phyloP scores from a whole-genome alignment of 2,888 invertebrate genomes.

The Platycheirus rosarum region DNA sequence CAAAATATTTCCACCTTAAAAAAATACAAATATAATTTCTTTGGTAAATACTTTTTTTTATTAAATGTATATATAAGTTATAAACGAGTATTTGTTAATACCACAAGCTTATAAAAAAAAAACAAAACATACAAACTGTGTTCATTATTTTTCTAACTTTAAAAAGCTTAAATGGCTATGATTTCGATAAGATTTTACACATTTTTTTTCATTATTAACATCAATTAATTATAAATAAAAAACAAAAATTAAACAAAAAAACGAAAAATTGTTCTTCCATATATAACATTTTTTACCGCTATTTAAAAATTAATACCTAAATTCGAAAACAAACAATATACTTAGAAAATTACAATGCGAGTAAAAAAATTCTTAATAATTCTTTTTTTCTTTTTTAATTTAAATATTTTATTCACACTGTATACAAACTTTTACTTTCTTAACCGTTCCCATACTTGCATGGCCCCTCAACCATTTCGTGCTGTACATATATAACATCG shows the following conservation, averaged over 20 bases:
- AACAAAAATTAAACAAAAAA: slow-evolving; percentile 17
- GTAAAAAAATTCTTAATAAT: slow-evolving; percentile 31
- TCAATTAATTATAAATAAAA: slow-evolving; percentile 16
- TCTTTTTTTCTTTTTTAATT: slow-evolving; percentile 1
- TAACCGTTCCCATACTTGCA: not conserved
- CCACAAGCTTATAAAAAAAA: slow-evolving; percentile 23
- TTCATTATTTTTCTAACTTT: slow-evolving; percentile 15
- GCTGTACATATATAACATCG: slow-evolving; percentile 76
- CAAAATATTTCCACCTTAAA: too few species aligned
- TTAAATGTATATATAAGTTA: slow-evolving; percentile 20
- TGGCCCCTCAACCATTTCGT: slow-evolving; percentile 37
- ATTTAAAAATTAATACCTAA: slow-evolving; percentile 19
- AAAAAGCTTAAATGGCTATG: slow-evolving; percentile 50
- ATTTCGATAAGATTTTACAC: slow-evolving; percentile 28
- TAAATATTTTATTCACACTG: slow-evolving; percentile 63
- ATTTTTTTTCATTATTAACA: not conserved
- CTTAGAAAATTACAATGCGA: slow-evolving; percentile 31
- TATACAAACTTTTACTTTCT: slow-evolving; percentile 42
- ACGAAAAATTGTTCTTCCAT: slow-evolving; percentile 13
- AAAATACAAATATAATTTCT: too few species aligned
- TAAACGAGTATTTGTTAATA: slow-evolving; percentile 36
- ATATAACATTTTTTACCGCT: slow-evolving; percentile 2
- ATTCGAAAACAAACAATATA: slow-evolving; percentile 18
- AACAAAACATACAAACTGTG: not conserved
- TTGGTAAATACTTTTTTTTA: slow-evolving; percentile 37